These are phyloP conservation scores for Acestrorhynchus altus DNA, from an alignment of 2,797 vertebrate genomes.

Conservation along the genomic window DNA sequence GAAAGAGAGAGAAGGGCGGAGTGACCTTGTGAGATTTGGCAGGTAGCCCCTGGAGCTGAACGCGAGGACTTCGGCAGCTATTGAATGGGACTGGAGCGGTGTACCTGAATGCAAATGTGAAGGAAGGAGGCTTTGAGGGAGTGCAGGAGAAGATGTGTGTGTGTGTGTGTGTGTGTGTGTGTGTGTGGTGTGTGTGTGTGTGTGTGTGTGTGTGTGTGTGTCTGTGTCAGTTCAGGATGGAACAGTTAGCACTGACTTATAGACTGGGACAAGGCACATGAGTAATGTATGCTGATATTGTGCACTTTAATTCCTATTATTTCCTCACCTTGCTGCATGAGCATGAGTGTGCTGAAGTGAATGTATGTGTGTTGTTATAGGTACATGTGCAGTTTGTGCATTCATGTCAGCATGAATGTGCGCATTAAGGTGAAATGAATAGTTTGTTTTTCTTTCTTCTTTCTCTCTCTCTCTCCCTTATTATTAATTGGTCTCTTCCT, in stretches of 20 bases:
- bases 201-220: not conserved
- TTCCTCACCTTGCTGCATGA: not conserved
- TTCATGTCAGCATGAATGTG: constrained; percentile 29
- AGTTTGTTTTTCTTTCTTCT: constrained; percentile 16
- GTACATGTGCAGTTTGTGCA: constrained; percentile 36
- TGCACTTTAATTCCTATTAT: constrained; percentile 24
- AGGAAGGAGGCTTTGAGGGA: constrained; percentile 7
- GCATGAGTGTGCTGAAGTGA: constrained; percentile 12
- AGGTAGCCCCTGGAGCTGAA: constrained; percentile 28
- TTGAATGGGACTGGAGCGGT: constrained; percentile 23
- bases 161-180: constrained; percentile 18
- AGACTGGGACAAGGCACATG: constrained; percentile 3
- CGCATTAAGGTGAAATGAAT: not conserved
- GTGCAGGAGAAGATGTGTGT: not conserved
- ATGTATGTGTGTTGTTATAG: constrained; percentile 28
- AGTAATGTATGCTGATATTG: constrained; percentile 8
- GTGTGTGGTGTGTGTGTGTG: constrained; percentile 5
- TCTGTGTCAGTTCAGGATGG: not conserved
- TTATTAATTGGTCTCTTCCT: constrained; percentile 31
- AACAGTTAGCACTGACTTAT: constrained; percentile 12
- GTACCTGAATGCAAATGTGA: constrained; percentile 36
- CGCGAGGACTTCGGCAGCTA: constrained; percentile 36
- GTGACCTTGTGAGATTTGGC: constrained; percentile 42
- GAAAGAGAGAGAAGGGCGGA: constrained; percentile 30
- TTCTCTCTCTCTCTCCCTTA: constrained; percentile 32